Evolutionary conservation across 2,888 invertebrate species (phyloP).

Genomic region (Amblyteles armatorius): DNA sequence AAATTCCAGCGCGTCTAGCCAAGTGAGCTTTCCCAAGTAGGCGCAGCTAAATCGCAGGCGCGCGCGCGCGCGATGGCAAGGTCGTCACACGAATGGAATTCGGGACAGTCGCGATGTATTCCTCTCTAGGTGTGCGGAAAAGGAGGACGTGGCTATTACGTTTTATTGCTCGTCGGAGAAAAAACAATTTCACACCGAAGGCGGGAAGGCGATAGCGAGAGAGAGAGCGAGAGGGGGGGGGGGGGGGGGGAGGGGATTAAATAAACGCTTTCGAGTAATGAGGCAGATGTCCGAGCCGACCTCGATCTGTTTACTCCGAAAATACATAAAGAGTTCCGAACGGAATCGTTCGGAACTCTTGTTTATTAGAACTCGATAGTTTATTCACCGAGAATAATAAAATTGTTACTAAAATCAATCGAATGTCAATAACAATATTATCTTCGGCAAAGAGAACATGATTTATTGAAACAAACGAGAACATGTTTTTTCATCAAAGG

Average conservation of each 20-base stretch:
- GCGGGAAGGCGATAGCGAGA: background rate
- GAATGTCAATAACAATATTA: background rate
- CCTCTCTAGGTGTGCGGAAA: constrained; percentile 44
- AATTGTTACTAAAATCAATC: background rate
- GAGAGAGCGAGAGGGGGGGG: background rate
- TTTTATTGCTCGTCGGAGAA: constrained; percentile 55
- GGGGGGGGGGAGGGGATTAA: background rate
- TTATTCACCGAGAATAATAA: background rate
- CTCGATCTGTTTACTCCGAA: background rate
- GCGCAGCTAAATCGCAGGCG: constrained; percentile 37
- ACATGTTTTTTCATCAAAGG: background rate
- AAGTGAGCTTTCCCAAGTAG: constrained; percentile 68
- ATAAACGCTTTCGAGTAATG: constrained; percentile 8
- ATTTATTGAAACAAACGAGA: too few relatives aligned
- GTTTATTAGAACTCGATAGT: background rate
- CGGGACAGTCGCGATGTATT: constrained; percentile 76
- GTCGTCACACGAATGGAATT: constrained; percentile 79
- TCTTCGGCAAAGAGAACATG: too few relatives aligned
- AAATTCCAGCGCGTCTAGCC: constrained; percentile 67
- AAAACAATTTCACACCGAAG: constrained; percentile 49
- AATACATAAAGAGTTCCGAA: background rate
- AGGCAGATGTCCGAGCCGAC: constrained; percentile 6
- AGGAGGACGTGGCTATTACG: constrained; percentile 48
- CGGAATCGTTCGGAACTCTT: background rate
- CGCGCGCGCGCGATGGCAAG: constrained; percentile 68